Evolutionary conservation across 2,888 invertebrate species (phyloP).

Genomic region (Acheta domesticus): DNA sequence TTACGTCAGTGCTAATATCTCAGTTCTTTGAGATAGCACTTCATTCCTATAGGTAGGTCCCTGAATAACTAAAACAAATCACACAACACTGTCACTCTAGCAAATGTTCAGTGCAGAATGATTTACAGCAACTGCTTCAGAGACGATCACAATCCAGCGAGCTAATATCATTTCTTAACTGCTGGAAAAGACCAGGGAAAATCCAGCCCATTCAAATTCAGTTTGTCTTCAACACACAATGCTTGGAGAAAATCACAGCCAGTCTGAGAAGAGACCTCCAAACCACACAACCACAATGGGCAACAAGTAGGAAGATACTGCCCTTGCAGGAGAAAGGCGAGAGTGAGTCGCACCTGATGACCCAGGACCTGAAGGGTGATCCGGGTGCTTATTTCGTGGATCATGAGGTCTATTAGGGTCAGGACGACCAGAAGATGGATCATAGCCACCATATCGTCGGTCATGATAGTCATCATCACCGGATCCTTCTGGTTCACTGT

Average conservation of each 20-base stretch:
- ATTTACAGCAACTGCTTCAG: too few species aligned
- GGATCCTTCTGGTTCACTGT: constrained; percentile 47
- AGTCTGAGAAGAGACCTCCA: constrained; percentile 74
- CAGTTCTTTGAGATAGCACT: too few species aligned
- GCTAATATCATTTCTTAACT: too few species aligned
- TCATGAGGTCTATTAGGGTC: constrained; percentile 39
- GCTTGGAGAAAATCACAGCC: constrained; percentile 61
- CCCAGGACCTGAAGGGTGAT: constrained; percentile 42
- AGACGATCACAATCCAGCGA: too few species aligned
- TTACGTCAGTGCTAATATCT: too few species aligned
- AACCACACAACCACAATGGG: constrained; percentile 84
- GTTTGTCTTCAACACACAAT: background rate
- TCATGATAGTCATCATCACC: constrained; percentile 44
- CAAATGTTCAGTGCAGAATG: too few species aligned
- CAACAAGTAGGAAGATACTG: constrained; percentile 70
- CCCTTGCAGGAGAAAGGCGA: constrained; percentile 56
- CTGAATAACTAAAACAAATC: background rate
- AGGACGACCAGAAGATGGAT: constrained; percentile 37
- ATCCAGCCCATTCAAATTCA: too few species aligned
- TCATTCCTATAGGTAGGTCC: background rate
- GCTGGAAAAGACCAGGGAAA: too few species aligned
- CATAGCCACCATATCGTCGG: constrained; percentile 23
- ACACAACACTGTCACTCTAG: background rate
- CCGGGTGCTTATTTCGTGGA: constrained; percentile 37
- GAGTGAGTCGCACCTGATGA: constrained; percentile 48